A percentile compares a stretch with the other conserved stretches of the same genome.
Evolutionary conservation across 2,113 vertebrate species (phyloP).

Genomic region (Ursus arctos): DNA sequence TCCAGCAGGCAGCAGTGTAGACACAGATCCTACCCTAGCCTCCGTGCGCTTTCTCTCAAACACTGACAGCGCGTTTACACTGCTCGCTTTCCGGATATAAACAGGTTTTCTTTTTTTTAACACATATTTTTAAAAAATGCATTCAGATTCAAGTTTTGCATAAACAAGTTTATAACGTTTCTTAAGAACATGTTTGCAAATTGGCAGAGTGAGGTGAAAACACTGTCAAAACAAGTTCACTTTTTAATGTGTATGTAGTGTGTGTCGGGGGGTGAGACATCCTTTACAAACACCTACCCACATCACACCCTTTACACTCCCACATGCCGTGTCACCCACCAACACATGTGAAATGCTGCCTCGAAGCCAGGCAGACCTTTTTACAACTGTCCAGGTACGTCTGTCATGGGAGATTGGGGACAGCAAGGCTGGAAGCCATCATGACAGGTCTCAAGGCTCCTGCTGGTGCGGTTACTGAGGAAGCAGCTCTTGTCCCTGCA

Average conservation of each 20-base stretch:
- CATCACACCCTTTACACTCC: background rate
- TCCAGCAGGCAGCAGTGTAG: background rate
- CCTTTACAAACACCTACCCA: background rate
- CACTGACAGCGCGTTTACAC: background rate
- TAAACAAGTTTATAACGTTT: background rate
- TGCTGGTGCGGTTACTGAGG: background rate
- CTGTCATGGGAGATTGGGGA: background rate
- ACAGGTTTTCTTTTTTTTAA: background rate
- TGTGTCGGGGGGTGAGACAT: background rate
- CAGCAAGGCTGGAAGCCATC: background rate
- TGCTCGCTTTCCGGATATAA: background rate
- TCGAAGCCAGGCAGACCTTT: background rate
- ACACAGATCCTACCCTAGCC: background rate
- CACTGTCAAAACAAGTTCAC: background rate
- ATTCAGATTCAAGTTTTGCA: background rate
- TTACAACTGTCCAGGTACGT: background rate
- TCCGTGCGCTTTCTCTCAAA: background rate
- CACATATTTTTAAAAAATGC: conserved; percentile 21
- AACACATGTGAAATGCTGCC: background rate
- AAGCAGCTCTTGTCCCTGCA: background rate
- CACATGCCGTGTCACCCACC: background rate
- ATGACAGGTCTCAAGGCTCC: background rate
- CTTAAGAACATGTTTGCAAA: conserved; percentile 7
- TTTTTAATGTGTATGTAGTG: background rate
- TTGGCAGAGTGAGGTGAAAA: background rate